Conservation (phyloP, 2,888 invertebrate species). For the Oscheius onirici region DNA sequence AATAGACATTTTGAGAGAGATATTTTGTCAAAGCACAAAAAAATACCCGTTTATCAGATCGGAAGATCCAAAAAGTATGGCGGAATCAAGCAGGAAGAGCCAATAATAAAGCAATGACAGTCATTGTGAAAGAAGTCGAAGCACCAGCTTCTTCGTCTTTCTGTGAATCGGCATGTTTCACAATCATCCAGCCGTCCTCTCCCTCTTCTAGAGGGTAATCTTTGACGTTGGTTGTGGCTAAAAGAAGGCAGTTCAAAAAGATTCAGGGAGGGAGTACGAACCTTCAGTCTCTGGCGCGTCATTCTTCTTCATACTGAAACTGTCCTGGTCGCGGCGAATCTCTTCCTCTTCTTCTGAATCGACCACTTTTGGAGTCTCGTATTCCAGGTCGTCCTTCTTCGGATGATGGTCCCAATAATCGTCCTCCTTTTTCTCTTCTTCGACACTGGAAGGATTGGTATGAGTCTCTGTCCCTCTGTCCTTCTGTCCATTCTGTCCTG, state of each 20-base stretch:
- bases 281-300: not conserved
- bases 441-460: not conserved
- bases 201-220: constrained; percentile 24
- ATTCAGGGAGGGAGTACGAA: not conserved
- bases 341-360: constrained; percentile 29
- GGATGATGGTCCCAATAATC: constrained; percentile 52
- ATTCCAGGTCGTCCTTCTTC: constrained; percentile 37
- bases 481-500: too few relatives aligned
- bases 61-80: too few relatives aligned
- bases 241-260: not conserved
- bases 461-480: not conserved
- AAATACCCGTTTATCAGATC: too few relatives aligned
- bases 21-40: too few relatives aligned
- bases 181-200: constrained; percentile 21
- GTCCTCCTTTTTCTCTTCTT: constrained; percentile 2
- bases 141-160: not conserved
- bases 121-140: not conserved
- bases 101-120: too few relatives aligned
- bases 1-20: too few relatives aligned
- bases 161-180: constrained; percentile 19
- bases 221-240: not conserved
- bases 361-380: constrained; percentile 13
- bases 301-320: not conserved
- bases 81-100: too few relatives aligned
- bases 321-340: constrained; percentile 2